A percentile compares a stretch with the other conserved stretches of the same genome.
Evolutionary conservation across 2,888 invertebrate genomes (phyloP).

Genomic region (Raillietiella orientalis): DNA sequence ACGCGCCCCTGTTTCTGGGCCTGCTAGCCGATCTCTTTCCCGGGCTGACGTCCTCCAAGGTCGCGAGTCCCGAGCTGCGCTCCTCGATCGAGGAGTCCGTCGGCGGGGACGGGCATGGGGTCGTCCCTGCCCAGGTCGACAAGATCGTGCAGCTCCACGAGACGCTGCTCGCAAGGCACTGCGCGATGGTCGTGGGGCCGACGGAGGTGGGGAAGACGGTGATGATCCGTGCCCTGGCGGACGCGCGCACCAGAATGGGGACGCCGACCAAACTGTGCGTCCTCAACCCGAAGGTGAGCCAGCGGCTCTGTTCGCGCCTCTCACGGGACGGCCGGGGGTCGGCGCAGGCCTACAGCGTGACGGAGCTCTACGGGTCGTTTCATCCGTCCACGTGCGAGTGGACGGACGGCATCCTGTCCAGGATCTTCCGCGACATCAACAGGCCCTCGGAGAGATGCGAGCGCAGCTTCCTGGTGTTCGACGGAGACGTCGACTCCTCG

Average conservation of each 20-base stretch:
- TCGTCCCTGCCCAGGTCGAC: constrained; percentile 37
- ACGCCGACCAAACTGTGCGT: constrained; percentile 41
- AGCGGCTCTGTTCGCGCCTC: constrained; percentile 13
- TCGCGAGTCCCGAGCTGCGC: constrained; percentile 58
- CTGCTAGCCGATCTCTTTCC: constrained; percentile 66
- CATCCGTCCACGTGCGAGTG: constrained; percentile 62
- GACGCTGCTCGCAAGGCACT: constrained; percentile 78
- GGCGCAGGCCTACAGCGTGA: constrained; percentile 38
- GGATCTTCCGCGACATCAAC: constrained; percentile 69
- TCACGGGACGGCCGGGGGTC: no score
- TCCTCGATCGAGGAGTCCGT: constrained; percentile 35
- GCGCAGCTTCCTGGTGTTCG: constrained; percentile 51
- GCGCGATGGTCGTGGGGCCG: constrained; percentile 66
- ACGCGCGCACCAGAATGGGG: constrained; percentile 39
- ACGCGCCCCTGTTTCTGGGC: constrained; percentile 59
- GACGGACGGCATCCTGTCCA: constrained; percentile 68
- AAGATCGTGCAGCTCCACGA: constrained; percentile 72
- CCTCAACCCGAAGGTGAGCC: constrained; percentile 55
- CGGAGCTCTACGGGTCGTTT: constrained; percentile 58
- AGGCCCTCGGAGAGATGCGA: constrained; percentile 35
- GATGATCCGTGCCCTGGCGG: constrained; percentile 38
- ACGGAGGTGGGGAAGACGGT: constrained; percentile 77
- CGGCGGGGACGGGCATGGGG: constrained; percentile 26
- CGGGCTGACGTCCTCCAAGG: constrained; percentile 55
- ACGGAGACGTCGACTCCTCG: constrained; percentile 72